phyloP scores from a whole-genome alignment of 2,113 vertebrate genomes.

The Hippocampus abdominalis region DNA sequence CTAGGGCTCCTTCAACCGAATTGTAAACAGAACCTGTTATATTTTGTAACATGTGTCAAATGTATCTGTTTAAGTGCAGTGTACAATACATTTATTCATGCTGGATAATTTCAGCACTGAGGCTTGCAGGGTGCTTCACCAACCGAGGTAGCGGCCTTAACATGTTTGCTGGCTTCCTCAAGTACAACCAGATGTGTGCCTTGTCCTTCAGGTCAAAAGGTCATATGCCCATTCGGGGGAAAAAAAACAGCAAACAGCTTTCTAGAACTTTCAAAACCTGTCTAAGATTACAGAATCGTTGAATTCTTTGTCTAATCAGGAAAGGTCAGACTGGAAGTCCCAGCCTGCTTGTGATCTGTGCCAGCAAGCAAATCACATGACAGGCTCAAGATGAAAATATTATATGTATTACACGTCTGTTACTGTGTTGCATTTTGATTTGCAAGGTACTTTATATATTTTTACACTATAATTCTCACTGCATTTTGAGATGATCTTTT shows the following conservation, averaged over 20 bases:
- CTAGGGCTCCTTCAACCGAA: neutral
- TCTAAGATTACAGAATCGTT: neutral
- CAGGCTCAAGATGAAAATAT: constrained; percentile 9
- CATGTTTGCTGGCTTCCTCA: constrained; percentile 51
- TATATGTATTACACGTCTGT: neutral
- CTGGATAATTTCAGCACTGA: constrained; percentile 1
- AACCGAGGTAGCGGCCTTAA: constrained; percentile 32
- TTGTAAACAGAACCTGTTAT: neutral
- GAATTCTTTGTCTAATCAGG: constrained; percentile 4
- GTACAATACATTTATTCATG: neutral
- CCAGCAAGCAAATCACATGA: constrained; percentile 23
- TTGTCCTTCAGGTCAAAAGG: constrained; percentile 33
- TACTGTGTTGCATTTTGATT: constrained; percentile 9
- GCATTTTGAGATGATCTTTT: neutral
- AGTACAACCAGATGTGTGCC: constrained; percentile 59
- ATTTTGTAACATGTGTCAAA: neutral
- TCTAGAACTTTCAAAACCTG: neutral
- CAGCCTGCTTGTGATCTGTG: constrained; percentile 4
- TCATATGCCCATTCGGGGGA: constrained; percentile 6
- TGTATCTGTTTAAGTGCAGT: neutral
- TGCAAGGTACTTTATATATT: neutral
- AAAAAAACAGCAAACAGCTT: constrained; percentile 8
- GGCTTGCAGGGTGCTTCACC: constrained; percentile 27
- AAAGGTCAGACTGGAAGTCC: constrained; percentile 1
- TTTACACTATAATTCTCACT: neutral